phyloP scores from a whole-genome alignment of 2,888 invertebrate species.

The Acleris emargana region DNA sequence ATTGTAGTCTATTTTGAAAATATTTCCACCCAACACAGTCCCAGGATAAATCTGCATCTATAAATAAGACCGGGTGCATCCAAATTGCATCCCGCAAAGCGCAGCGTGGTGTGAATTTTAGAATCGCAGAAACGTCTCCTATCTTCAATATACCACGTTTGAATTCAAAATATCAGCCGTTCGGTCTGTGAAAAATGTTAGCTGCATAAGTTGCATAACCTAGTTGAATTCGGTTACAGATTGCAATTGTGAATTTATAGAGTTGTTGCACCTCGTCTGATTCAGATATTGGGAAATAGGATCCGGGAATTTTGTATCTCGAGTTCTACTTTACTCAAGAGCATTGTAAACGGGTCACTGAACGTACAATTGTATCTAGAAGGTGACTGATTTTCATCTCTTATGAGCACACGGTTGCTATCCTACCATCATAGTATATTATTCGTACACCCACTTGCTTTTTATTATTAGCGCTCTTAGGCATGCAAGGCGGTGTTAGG shows the following conservation, averaged over 20 bases:
- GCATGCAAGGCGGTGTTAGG: too few species aligned
- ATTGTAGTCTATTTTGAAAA: too few species aligned
- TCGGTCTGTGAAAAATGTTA: slow-evolving; percentile 7
- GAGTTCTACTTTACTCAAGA: too few species aligned
- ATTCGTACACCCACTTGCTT: too few species aligned
- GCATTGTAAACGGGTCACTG: too few species aligned
- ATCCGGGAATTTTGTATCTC: too few species aligned
- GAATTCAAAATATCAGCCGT: neutral
- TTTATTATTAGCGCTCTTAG: too few species aligned
- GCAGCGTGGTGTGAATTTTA: neutral
- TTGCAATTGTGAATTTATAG: neutral
- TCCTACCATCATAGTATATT: too few species aligned
- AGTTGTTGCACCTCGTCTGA: neutral
- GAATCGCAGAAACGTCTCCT: neutral
- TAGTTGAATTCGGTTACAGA: neutral
- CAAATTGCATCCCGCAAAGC: slow-evolving; percentile 10
- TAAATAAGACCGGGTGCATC: slow-evolving; percentile 6
- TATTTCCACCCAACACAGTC: neutral
- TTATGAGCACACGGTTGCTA: too few species aligned
- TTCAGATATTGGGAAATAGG: too few species aligned
- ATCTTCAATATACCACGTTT: slow-evolving; percentile 4
- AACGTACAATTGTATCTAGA: too few species aligned
- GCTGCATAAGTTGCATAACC: neutral
- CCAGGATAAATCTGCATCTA: slow-evolving; percentile 9
- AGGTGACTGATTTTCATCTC: too few species aligned